Conservation (phyloP, 2,797 vertebrate genomes). For the Alfaro cultratus region DNA sequence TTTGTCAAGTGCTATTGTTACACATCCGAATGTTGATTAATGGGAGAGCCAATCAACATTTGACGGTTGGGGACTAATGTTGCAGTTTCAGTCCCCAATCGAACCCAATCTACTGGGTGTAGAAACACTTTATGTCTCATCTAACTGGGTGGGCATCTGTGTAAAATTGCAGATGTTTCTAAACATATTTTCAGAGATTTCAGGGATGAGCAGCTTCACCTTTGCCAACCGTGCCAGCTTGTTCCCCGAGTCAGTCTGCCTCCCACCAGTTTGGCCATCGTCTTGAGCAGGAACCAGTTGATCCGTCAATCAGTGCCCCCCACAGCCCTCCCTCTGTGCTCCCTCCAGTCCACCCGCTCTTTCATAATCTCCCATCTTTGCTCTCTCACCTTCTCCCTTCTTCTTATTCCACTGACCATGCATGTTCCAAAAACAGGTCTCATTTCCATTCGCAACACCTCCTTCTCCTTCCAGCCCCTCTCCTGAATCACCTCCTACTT, state of each 20-base stretch:
- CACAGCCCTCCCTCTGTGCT: constrained; percentile 12
- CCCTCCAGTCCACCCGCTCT: constrained; percentile 17
- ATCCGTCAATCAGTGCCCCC: constrained; percentile 78
- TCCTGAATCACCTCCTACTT: constrained; percentile 58
- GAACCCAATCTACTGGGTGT: no score
- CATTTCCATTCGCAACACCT: constrained; percentile 74
- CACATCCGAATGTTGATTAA: no score
- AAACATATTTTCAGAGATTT: background rate
- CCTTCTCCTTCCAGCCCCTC: constrained; percentile 14
- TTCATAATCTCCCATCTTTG: constrained; percentile 73
- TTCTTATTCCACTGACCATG: constrained; percentile 89
- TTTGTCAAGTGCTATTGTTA: no score
- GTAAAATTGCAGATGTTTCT: background rate
- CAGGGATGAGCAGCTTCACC: background rate
- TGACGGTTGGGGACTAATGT: no score
- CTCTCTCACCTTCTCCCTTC: constrained; percentile 84
- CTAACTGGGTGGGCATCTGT: constrained; percentile 12
- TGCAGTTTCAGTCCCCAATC: no score
- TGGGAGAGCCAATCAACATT: no score
- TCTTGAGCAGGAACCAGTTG: constrained; percentile 81
- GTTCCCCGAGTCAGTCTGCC: background rate
- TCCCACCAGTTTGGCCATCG: constrained; percentile 49
- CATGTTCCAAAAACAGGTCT: constrained; percentile 89
- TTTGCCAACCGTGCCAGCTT: background rate
- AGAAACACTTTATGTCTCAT: background rate